Conservation (phyloP, 2,888 invertebrate species). For the Melikaiella ostensackeni region DNA sequence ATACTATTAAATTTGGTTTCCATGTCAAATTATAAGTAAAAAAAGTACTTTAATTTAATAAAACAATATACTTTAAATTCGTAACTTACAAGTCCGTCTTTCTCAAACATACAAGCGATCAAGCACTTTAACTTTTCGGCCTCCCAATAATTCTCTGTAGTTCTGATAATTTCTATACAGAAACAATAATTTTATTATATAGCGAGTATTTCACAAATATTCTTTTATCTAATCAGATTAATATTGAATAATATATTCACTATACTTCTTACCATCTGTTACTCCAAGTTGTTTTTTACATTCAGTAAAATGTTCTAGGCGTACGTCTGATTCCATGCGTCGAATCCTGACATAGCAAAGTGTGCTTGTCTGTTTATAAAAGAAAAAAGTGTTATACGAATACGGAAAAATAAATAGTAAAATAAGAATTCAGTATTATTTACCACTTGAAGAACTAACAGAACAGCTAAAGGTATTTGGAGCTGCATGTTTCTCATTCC, state of each 20-base stretch:
- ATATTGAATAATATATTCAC: not conserved
- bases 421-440: not conserved
- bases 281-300: not conserved
- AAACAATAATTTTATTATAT: not conserved
- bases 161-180: not conserved
- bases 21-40: not conserved
- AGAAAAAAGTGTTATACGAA: not conserved
- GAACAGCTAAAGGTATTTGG: not conserved
- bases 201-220: not conserved
- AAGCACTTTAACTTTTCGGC: not conserved
- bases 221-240: too few species aligned
- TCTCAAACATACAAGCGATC: not conserved
- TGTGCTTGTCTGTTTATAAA: slow-evolving; percentile 2
- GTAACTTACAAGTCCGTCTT: not conserved
- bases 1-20: not conserved
- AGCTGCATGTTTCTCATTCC: not conserved
- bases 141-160: not conserved
- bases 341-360: not conserved
- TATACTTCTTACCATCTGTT: not conserved
- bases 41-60: not conserved
- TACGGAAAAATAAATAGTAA: not conserved
- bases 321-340: not conserved
- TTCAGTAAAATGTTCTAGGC: not conserved
- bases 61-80: too few species aligned
- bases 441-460: not conserved